These are phyloP conservation scores for Saccopteryx bilineata DNA, from an alignment of 2,113 vertebrate genomes.

Conservation along the genomic window DNA sequence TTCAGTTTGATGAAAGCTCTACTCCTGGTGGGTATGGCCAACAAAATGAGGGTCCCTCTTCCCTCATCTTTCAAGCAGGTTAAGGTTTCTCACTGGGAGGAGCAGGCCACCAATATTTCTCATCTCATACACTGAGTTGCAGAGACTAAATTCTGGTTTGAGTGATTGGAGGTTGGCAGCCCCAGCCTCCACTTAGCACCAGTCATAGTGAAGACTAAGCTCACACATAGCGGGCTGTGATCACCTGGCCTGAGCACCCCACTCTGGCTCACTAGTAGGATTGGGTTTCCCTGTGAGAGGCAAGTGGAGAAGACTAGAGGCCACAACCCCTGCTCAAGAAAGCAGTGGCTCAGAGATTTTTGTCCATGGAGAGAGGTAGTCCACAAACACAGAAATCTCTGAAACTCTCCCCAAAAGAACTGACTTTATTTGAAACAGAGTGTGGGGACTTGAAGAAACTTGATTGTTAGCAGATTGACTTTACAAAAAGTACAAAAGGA, in stretches of 20 bases:
- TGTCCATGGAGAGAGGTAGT: not conserved
- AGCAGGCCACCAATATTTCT: too few relatives aligned
- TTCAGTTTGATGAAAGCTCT: too few relatives aligned
- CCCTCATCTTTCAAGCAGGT: too few relatives aligned
- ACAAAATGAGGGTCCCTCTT: too few relatives aligned
- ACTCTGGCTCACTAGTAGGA: not conserved
- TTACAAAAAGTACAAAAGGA: not conserved
- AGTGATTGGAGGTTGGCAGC: too few relatives aligned
- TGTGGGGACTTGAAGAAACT: not conserved
- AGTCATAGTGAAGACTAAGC: not conserved
- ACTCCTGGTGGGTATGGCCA: too few relatives aligned
- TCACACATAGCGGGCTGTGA: not conserved
- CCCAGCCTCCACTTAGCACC: not conserved
- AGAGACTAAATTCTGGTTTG: too few relatives aligned
- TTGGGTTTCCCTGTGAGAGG: not conserved
- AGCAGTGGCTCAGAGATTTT: not conserved
- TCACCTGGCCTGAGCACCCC: not conserved
- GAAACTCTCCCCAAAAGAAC: not conserved
- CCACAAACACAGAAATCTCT: not conserved
- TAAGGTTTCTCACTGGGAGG: too few relatives aligned
- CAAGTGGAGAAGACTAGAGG: not conserved
- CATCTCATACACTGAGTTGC: too few relatives aligned
- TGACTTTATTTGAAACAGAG: not conserved
- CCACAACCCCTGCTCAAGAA: not conserved
- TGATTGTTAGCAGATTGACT: not conserved